phyloP scores from a whole-genome alignment of 2,888 invertebrate species.

The Aphidoletes aphidimyza region DNA sequence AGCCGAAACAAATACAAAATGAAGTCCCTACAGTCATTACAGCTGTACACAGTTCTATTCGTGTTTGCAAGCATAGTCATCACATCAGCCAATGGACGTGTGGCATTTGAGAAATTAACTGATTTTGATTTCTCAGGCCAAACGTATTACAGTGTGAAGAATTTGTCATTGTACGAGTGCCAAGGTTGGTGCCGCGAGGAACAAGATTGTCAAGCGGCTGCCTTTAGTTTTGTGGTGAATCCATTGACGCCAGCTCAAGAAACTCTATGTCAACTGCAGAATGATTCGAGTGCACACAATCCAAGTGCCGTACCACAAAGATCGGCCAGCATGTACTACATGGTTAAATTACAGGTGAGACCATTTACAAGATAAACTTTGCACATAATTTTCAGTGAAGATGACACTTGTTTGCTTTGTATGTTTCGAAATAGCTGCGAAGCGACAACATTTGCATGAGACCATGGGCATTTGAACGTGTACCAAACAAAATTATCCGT shows the following conservation, averaged over 20 bases:
- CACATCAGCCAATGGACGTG: conserved; percentile 73
- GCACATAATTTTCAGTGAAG: not conserved
- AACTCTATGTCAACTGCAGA: conserved; percentile 89
- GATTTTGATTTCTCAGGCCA: conserved; percentile 91
- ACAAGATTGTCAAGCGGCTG: conserved; percentile 89
- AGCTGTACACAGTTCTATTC: conserved; percentile 57
- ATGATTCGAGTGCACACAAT: conserved; percentile 91
- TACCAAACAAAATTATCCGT: conserved; percentile 90
- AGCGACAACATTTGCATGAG: conserved; percentile 91
- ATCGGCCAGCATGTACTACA: conserved; percentile 92
- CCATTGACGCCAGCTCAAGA: conserved; percentile 92
- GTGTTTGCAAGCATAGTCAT: conserved; percentile 58
- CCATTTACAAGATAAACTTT: not conserved
- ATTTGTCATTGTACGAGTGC: conserved; percentile 91
- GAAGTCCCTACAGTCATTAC: conserved; percentile 56
- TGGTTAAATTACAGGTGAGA: conserved; percentile 79
- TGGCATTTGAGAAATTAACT: conserved; percentile 93
- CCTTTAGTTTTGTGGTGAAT: conserved; percentile 93
- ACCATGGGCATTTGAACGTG: conserved; percentile 93
- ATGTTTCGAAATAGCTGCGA: conserved; percentile 74
- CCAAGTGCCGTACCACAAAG: conserved; percentile 85
- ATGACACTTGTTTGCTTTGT: too few relatives aligned
- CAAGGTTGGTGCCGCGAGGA: conserved; percentile 96
- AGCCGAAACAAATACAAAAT: conserved; percentile 50
- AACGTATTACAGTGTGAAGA: conserved; percentile 91